These are phyloP conservation scores for Eudemis profundana DNA, from an alignment of 2,888 invertebrate genomes.

Conservation along the genomic window DNA sequence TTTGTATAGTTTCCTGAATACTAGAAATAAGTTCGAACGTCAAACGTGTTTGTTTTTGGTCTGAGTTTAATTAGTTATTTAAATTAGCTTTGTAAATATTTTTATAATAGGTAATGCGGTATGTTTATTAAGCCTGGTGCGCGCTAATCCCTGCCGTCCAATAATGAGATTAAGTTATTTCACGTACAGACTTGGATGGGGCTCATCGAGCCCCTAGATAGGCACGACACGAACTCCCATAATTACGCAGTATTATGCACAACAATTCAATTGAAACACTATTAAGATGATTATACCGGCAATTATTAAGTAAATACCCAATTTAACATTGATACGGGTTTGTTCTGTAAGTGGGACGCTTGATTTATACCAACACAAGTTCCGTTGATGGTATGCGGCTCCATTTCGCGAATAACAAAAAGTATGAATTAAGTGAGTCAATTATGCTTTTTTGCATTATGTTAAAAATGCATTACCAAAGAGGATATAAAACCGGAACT, in stretches of 20 bases:
- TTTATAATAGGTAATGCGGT: no score
- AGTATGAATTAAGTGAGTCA: conserved; percentile 64
- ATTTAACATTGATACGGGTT: conserved; percentile 8
- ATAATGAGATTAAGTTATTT: neutral
- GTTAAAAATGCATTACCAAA: conserved; percentile 67
- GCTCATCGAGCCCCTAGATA: neutral
- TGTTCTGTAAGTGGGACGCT: neutral
- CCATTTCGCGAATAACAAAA: conserved; percentile 59
- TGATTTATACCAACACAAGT: neutral
- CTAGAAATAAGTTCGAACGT: no score
- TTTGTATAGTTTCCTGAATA: no score
- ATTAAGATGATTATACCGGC: conserved; percentile 18
- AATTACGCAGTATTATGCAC: conserved; percentile 19
- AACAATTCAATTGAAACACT: conserved; percentile 23
- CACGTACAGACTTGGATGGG: neutral
- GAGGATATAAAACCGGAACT: conserved; percentile 82
- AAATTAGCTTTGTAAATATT: no score
- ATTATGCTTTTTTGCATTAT: conserved; percentile 66
- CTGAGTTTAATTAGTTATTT: no score
- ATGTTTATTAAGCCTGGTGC: no score
- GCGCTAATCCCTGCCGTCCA: neutral
- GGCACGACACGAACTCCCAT: neutral
- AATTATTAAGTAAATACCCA: conserved; percentile 12
- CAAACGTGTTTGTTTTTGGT: no score
- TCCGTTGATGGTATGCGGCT: conserved; percentile 7